These are phyloP conservation scores for Semicossyphus pulcher DNA, from an alignment of 2,113 vertebrate genomes.

Conservation along the genomic window DNA sequence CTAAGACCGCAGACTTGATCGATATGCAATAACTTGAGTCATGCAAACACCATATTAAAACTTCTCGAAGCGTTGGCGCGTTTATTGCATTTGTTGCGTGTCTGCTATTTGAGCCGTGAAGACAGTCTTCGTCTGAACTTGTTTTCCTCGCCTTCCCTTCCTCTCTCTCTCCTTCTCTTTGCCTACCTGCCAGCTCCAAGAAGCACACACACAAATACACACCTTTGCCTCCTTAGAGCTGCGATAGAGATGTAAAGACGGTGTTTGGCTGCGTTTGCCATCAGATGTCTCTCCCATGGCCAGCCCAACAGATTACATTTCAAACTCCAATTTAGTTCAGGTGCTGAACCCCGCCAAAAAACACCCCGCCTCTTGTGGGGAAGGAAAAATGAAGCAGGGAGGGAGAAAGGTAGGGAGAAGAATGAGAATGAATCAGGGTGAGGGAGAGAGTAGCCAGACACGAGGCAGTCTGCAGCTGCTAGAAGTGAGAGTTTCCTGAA, in stretches of 20 bases:
- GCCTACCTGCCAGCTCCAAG: slow-evolving; percentile 46
- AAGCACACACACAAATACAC: slow-evolving; percentile 22
- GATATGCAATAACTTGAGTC: not conserved
- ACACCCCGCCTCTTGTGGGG: slow-evolving; percentile 24
- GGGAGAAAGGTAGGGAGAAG: slow-evolving; percentile 48
- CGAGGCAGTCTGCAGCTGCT: slow-evolving; percentile 30
- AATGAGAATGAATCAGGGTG: slow-evolving; percentile 36
- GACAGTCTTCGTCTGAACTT: too few species aligned
- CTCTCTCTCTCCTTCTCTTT: slow-evolving; percentile 31
- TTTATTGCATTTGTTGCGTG: slow-evolving; percentile 8
- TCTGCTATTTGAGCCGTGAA: slow-evolving; percentile 14
- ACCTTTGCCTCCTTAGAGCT: slow-evolving; percentile 41
- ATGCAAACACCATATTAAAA: not conserved
- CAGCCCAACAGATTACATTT: slow-evolving; percentile 52
- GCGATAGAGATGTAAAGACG: slow-evolving; percentile 59
- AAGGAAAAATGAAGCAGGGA: slow-evolving; percentile 33
- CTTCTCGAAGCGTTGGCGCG: too few species aligned
- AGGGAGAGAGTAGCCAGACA: slow-evolving; percentile 20
- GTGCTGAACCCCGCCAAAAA: slow-evolving; percentile 50
- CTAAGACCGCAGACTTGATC: not conserved
- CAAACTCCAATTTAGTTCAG: slow-evolving; percentile 60
- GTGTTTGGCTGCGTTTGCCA: slow-evolving; percentile 39
- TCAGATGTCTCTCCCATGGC: slow-evolving; percentile 54
- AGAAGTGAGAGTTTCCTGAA: slow-evolving; percentile 45
- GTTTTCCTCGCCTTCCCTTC: not conserved